These are phyloP conservation scores for Micromussa lordhowensis DNA, from an alignment of 92 coral and sea anemone genomes.

Conservation along the genomic window DNA sequence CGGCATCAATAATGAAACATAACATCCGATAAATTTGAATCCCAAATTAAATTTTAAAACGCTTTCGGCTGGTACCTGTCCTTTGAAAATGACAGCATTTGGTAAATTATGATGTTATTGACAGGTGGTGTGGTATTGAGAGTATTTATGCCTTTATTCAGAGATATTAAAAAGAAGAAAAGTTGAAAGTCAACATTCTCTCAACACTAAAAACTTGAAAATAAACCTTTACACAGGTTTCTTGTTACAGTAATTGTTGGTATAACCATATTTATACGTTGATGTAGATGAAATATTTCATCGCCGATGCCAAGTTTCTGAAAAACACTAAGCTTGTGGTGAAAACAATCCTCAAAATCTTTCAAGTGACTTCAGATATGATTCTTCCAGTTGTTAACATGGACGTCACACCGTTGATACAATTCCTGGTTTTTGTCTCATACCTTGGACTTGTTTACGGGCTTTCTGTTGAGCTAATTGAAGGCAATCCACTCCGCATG, in stretches of 20 bases:
- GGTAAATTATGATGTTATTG: neutral
- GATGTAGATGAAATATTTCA: neutral
- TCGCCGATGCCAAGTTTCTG: neutral
- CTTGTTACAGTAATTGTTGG: neutral
- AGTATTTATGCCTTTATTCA: neutral
- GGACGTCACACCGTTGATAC: constrained; percentile 57
- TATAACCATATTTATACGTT: neutral
- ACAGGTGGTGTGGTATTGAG: neutral
- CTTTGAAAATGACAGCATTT: neutral
- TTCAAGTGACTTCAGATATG: constrained; percentile 2
- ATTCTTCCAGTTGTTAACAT: constrained; percentile 58
- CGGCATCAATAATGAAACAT: neutral
- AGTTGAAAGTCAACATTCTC: constrained; percentile 17
- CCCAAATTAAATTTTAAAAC: neutral
- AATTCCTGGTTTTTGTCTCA: constrained; percentile 43
- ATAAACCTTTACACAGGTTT: neutral
- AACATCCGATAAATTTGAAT: neutral
- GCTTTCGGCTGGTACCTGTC: constrained; percentile 9
- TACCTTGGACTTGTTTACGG: constrained; percentile 62
- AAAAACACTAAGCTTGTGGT: neutral
- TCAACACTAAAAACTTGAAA: neutral
- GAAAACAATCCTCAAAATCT: neutral
- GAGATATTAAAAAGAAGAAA: neutral
- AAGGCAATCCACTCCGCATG: constrained; percentile 45
- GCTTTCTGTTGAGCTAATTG: constrained; percentile 53